Percentiles rank a stretch among this genome's conserved stretches.
Conservation (phyloP, 2,888 invertebrate genomes). For the Drosophila aldrichi region DNA sequence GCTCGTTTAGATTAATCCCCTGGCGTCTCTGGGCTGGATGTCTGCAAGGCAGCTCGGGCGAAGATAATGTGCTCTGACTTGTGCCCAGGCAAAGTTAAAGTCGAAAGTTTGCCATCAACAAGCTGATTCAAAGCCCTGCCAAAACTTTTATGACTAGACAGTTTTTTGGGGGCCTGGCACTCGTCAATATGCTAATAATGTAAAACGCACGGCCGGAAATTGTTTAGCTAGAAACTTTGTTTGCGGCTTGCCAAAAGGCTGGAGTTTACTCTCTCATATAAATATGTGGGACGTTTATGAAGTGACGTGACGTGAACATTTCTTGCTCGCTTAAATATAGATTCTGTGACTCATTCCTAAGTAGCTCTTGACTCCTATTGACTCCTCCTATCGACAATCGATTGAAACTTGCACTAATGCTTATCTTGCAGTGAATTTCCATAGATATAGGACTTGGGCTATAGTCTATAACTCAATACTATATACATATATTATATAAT, state of each 20-base stretch:
- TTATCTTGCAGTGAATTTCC: neutral
- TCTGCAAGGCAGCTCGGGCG: conserved; percentile 59
- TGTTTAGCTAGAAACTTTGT: conserved; percentile 75
- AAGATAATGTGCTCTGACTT: conserved; percentile 75
- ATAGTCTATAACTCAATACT: too few relatives aligned
- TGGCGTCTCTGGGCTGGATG: too few relatives aligned
- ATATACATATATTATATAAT: too few relatives aligned
- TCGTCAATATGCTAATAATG: conserved; percentile 78
- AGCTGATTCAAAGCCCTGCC: conserved; percentile 46
- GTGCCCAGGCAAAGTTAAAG: conserved; percentile 39
- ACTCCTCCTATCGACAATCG: too few relatives aligned
- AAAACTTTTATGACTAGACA: conserved; percentile 77
- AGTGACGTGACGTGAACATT: conserved; percentile 29
- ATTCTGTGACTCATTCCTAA: conserved; percentile 18
- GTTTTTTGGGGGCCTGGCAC: conserved; percentile 46
- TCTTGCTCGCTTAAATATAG: conserved; percentile 14
- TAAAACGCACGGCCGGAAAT: conserved; percentile 69
- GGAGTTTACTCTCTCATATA: conserved; percentile 11
- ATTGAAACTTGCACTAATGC: neutral
- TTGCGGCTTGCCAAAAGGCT: conserved; percentile 56
- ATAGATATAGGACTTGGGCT: neutral
- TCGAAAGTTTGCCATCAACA: conserved; percentile 49
- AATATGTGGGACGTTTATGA: conserved; percentile 40
- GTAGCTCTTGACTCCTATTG: neutral
- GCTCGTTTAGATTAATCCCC: conserved; percentile 55